Evolutionary conservation across 2,797 vertebrate species (phyloP).

Genomic region (Myotis pilosus): DNA sequence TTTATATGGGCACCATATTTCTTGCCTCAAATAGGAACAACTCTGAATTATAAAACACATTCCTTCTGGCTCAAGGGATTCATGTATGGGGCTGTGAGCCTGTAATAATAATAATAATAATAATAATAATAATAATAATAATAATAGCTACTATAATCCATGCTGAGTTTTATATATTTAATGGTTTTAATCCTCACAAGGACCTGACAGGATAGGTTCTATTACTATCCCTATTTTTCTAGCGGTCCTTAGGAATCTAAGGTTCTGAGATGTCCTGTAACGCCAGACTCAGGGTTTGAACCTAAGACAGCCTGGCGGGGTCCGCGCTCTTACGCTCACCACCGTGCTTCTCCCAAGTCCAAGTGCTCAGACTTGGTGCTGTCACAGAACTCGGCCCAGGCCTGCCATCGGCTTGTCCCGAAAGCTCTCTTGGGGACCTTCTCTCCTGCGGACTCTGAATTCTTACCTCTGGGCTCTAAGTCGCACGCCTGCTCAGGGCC

Average conservation of each 20-base stretch:
- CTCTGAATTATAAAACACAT: constrained; percentile 38
- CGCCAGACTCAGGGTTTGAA: neutral
- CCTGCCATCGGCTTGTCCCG: neutral
- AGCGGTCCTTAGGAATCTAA: neutral
- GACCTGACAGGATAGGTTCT: neutral
- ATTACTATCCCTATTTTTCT: neutral
- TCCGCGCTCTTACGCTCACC: neutral
- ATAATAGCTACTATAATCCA: neutral
- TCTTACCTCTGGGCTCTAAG: neutral
- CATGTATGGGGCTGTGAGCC: neutral
- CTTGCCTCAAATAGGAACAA: constrained; percentile 10
- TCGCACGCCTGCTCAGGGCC: neutral
- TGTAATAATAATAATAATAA: neutral
- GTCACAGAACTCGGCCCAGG: neutral
- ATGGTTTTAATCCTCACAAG: neutral
- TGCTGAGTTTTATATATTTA: neutral
- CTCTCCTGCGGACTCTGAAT: neutral
- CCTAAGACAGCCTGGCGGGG: neutral
- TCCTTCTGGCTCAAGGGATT: neutral
- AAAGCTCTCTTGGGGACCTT: no score
- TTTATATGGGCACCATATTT: neutral
- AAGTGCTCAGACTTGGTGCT: neutral
- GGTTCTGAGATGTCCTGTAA: neutral
- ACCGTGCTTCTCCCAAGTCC: neutral
- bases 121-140: no score